A percentile compares a stretch with the other conserved stretches of the same genome.
Conservation (phyloP, 2,113 vertebrate species). For the Lichenostomus cassidix region DNA sequence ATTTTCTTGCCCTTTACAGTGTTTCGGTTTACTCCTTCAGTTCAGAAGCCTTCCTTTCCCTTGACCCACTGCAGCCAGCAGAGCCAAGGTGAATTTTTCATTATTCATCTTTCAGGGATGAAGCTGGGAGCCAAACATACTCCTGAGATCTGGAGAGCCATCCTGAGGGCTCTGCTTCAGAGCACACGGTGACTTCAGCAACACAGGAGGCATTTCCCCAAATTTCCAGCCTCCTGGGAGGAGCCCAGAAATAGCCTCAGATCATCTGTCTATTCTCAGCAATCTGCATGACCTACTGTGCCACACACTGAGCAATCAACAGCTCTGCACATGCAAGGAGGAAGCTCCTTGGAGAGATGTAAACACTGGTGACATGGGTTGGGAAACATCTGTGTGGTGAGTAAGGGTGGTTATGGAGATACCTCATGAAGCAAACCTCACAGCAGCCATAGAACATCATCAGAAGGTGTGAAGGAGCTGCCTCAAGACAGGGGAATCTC, state of each 20-base stretch:
- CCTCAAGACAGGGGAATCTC: not conserved
- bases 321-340: not conserved
- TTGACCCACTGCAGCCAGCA: not conserved
- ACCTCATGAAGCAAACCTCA: not conserved
- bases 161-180: not conserved
- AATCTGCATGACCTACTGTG: not conserved
- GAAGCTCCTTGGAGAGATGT: not conserved
- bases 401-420: not conserved
- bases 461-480: not conserved
- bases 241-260: not conserved
- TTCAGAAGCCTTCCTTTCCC: not conserved
- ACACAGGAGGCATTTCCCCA: not conserved
- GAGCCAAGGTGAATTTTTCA: not conserved
- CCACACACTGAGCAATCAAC: not conserved
- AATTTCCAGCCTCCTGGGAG: not conserved
- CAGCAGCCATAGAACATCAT: not conserved
- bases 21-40: not conserved
- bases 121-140: accelerated
- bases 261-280: accelerated
- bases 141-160: not conserved
- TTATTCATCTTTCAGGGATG: not conserved
- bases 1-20: not conserved
- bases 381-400: not conserved
- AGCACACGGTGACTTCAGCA: not conserved
- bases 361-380: not conserved